These are phyloP conservation scores for Tenualosa thibaudeaui DNA, from an alignment of 2,797 vertebrate genomes.

Conservation along the genomic window DNA sequence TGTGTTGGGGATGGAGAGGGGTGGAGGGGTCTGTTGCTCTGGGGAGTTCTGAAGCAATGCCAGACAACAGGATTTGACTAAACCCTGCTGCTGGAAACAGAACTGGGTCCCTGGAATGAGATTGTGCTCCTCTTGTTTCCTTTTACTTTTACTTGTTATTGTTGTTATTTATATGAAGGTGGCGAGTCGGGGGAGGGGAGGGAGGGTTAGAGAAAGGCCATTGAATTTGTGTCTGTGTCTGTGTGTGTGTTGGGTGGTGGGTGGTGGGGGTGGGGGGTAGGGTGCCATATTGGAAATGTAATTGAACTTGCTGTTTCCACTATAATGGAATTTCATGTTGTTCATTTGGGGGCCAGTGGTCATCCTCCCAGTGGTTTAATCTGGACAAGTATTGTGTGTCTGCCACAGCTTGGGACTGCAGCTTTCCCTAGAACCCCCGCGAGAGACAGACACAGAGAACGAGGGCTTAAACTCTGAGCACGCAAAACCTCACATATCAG, in stretches of 20 bases:
- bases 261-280: not conserved
- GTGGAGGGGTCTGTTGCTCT: not conserved
- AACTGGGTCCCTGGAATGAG: not conserved
- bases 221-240: not conserved
- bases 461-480: not conserved
- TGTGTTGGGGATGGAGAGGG: not conserved
- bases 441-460: not conserved
- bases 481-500: not conserved
- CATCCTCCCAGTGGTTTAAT: not conserved
- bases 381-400: not conserved
- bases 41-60: not conserved
- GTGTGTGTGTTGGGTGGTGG: not conserved
- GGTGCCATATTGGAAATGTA: not conserved
- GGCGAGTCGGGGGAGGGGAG: not conserved
- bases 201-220: not conserved
- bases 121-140: not conserved
- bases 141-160: not conserved
- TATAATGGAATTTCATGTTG: not conserved
- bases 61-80: not conserved
- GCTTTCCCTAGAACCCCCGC: not conserved
- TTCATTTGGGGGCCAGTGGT: constrained; percentile 9
- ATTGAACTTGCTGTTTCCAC: not conserved
- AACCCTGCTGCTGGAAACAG: constrained; percentile 1
- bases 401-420: not conserved
- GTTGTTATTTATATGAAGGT: not conserved